Conservation (phyloP, 1,140 invertebrate genomes). For the Dendrolimus kikuchii region DNA sequence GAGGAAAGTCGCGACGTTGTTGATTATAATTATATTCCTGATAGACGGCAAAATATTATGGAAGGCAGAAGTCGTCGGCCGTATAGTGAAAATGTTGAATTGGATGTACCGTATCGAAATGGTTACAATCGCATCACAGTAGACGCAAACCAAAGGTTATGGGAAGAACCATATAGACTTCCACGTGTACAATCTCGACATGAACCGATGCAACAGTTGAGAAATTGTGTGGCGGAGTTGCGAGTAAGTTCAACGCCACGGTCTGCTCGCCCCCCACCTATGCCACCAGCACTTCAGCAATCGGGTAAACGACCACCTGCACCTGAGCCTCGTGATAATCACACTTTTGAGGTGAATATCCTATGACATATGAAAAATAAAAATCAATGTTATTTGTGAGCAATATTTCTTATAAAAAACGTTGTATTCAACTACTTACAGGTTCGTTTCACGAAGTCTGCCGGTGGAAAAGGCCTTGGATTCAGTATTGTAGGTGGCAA, state of each 20-base stretch:
- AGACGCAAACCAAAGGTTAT: constrained; percentile 41
- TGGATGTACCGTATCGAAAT: constrained; percentile 50
- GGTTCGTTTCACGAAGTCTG: constrained; percentile 80
- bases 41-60: constrained; percentile 40
- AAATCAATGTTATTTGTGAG: neutral
- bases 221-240: constrained; percentile 52
- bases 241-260: constrained; percentile 53
- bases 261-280: constrained; percentile 43
- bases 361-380: neutral
- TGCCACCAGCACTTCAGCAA: constrained; percentile 33
- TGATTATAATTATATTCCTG: constrained; percentile 44
- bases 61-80: constrained; percentile 53
- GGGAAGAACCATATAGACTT: constrained; percentile 58
- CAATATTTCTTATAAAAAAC: neutral
- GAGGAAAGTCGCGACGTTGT: constrained; percentile 58
- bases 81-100: constrained; percentile 64
- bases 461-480: constrained; percentile 81
- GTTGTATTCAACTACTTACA: constrained; percentile 26
- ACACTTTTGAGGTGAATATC: constrained; percentile 60
- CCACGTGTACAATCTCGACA: constrained; percentile 52
- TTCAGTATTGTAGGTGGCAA: constrained; percentile 88
- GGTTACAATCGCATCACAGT: constrained; percentile 45
- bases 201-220: constrained; percentile 50
- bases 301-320: constrained; percentile 48
- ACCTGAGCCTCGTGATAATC: constrained; percentile 61